Conservation (phyloP, 2,888 invertebrate species). For the Piscicola geometra region DNA sequence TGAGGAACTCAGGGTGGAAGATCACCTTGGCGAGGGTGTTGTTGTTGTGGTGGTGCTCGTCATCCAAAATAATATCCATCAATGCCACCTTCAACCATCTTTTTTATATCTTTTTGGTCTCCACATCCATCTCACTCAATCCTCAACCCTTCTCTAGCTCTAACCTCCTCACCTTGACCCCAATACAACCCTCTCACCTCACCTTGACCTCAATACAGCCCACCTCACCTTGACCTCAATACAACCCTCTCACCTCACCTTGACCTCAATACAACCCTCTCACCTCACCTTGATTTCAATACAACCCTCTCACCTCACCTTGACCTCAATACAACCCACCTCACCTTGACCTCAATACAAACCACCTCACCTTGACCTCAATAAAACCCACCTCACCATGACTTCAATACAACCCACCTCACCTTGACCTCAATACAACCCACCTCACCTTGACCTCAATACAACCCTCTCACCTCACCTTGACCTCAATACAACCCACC, state of each 20-base stretch:
- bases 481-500: slow-evolving; percentile 65
- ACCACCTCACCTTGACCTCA: slow-evolving; percentile 74
- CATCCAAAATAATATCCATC: not conserved
- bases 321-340: slow-evolving; percentile 65
- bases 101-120: too few relatives aligned
- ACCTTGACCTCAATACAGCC: slow-evolving; percentile 75
- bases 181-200: slow-evolving; percentile 41
- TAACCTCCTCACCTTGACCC: too few relatives aligned
- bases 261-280: not conserved
- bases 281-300: too few relatives aligned
- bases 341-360: slow-evolving; percentile 74
- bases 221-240: slow-evolving; percentile 73
- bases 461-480: slow-evolving; percentile 64
- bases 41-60: not conserved
- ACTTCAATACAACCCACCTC: slow-evolving; percentile 63
- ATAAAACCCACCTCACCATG: slow-evolving; percentile 65
- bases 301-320: slow-evolving; percentile 64
- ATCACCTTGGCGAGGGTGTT: slow-evolving; percentile 70
- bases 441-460: slow-evolving; percentile 73
- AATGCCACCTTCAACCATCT: not conserved
- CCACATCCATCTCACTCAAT: not conserved
- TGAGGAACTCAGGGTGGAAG: slow-evolving; percentile 97
- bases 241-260: too few relatives aligned
- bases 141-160: not conserved
- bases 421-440: slow-evolving; percentile 75